Evolutionary conservation across 2,888 invertebrate genomes (phyloP), one percentile per base, ranked within the genome.

Genomic region (Graphium colonna): DNA sequence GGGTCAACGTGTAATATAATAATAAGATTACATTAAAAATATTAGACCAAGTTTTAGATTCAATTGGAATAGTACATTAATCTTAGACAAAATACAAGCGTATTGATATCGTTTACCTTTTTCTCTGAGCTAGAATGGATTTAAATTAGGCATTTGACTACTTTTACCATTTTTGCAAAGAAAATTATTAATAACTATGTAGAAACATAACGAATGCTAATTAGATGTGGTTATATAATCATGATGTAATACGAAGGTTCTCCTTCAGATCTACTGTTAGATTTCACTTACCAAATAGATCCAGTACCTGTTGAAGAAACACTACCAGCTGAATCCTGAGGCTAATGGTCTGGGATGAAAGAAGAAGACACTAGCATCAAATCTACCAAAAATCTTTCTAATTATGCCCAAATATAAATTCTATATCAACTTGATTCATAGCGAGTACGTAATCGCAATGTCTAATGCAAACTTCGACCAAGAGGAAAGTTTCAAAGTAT

Each of bases 401-500:
- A 78, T 68, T 79, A 84, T 79, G 75, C 75, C 82, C 82, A 81
- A 81, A 82, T 75, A 82, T 78, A 78, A 83, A 75, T 70, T 78
- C 87, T 87, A 85, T 82, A 79, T 77, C 76, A 83, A 10, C 82
- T 72, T 84, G 65, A 79, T 85, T 78, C 69, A 78, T 83, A 86
- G 88, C 86, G 82, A 84, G 86, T 88, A 89, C 86, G 70, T 79
- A 71, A 78, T 83, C 83, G 83, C 82, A 85, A 83, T 70, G 77
- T 80, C 86, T 88, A 88, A 84, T 83, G 82, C 81, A 82, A 85
- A 85, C 77, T 84, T 79, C 78, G 82, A 81, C 82, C 79, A 85
- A 80, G 77, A 79, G 75, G 77, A 81, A 81, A 79, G 79, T 79
- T 80, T 79, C 78, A 80, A 79, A 81, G 78, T 82, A 54, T 78